Base-by-base conservation (phyloP, 1,140 invertebrate species). In the Drosophila athabasca region DNA sequence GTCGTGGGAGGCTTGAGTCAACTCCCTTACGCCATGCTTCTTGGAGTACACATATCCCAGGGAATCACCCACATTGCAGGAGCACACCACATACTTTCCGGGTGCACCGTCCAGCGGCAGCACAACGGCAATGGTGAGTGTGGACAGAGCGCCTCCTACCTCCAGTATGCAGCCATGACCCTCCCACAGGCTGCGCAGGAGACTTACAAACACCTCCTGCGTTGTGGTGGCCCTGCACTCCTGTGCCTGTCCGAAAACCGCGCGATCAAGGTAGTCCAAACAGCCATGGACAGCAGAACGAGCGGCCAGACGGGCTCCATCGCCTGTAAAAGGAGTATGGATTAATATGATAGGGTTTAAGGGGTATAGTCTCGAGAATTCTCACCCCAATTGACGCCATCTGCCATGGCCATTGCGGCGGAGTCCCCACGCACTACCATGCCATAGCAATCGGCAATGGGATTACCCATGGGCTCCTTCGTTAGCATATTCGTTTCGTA, bases 361-460 rank as follows among this genome's bases (percentile, higher is more conserved):
- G 35, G 3, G 35, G 9, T 13, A 13, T 13, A 31, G 4, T 11
- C 9, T 39, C 9, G 4, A 2, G 11, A 1, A 13, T 3, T 1
- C 90, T 94, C 94, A 92, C 97, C 97, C 97, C 97, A 98, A 93
- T 98, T 98, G 0, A 98, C 97, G 41, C 97, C 97, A 93, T 98
- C 97, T 11, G 97, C 97, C 49, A 98, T 93, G 35, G 96, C 95
- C 79, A 98, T 92, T 64, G 98, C 94, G 4, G 95, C 95, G 67
- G 95, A 96, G 91, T 98, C 96, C 48, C 94, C 94, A 44, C 97
- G 93, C 4, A 96, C 94, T 71, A 96, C 95, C 45, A 98, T 93
- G 2, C 95, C 97, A 93, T 97, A 98, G 78, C 96, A 96, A 92
- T 98, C 97, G 13, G 97, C 97, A 72, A 98, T 96, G 13, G 97